Conservation (phyloP, 2,888 invertebrate genomes). For the Trissonchulus sp. region DNA sequence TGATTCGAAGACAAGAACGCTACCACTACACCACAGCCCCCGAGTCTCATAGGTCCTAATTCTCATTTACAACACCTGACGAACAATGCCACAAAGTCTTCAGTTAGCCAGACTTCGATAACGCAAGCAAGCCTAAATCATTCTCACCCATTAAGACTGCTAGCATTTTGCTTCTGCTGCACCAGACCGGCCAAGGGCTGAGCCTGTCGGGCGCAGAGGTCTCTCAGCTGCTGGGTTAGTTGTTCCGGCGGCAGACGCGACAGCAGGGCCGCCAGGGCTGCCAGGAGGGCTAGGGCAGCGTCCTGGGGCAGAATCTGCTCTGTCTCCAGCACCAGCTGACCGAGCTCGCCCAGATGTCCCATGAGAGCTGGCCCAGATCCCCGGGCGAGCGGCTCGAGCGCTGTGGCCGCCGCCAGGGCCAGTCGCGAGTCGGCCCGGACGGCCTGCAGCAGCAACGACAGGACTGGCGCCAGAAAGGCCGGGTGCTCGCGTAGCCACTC, state of each 20-base stretch:
- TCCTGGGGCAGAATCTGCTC: constrained; percentile 21
- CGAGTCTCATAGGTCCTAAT: no score
- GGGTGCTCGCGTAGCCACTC: constrained; percentile 24
- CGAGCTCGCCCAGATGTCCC: background rate
- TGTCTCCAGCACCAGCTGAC: background rate
- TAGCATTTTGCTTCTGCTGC: background rate
- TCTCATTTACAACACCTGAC: no score
- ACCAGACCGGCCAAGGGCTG: constrained; percentile 59
- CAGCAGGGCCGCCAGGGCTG: constrained; percentile 63
- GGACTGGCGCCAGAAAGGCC: background rate
- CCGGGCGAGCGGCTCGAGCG: background rate
- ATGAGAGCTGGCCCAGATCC: background rate
- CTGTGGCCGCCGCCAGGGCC: background rate
- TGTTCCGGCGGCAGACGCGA: constrained; percentile 53
- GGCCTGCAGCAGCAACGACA: background rate
- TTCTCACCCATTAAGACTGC: no score
- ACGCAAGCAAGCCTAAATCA: no score
- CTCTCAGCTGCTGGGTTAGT: constrained; percentile 63
- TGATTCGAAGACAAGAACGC: no score
- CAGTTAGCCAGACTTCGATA: no score
- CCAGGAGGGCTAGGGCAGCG: constrained; percentile 18
- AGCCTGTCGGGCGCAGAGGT: constrained; percentile 71
- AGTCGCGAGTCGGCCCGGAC: background rate
- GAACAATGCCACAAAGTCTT: no score
- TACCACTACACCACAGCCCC: no score